Percentiles rank a stretch among this genome's conserved stretches.
Evolutionary conservation across 2,113 vertebrate genomes (phyloP).

Genomic region (Piprites chloris): DNA sequence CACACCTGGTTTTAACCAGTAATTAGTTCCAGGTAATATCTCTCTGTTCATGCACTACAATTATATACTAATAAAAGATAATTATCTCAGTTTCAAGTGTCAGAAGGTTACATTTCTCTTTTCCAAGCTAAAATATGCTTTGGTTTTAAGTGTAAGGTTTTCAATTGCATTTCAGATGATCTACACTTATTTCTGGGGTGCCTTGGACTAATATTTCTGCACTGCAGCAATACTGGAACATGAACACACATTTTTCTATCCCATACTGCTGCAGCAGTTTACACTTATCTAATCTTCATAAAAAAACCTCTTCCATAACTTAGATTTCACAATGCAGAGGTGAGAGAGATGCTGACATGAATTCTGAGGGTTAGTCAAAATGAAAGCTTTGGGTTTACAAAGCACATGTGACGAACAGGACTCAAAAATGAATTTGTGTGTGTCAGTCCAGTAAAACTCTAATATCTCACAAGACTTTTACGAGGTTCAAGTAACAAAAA

Average conservation of each 20-base stretch:
- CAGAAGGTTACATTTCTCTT: not conserved
- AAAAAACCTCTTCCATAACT: not conserved
- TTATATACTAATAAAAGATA: conserved; percentile 7
- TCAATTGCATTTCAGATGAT: not conserved
- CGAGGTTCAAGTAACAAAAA: not conserved
- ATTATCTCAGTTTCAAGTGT: not conserved
- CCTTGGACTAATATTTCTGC: not conserved
- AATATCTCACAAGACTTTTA: not conserved
- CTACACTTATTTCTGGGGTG: not conserved
- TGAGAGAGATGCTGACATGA: not conserved
- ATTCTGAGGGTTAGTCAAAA: not conserved
- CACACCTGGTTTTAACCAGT: not conserved
- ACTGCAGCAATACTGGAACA: not conserved
- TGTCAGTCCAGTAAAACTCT: not conserved
- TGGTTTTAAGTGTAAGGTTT: not conserved
- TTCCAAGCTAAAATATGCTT: not conserved
- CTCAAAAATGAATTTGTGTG: not conserved
- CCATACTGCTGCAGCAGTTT: not conserved
- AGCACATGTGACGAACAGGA: not conserved
- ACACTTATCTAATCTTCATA: not conserved
- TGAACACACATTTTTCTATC: not conserved
- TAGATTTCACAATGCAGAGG: not conserved
- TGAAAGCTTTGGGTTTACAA: not conserved
- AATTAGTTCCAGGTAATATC: conserved; percentile 12
- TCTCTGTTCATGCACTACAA: not conserved